These are phyloP conservation scores for Patiria pectinifera DNA, from an alignment of 53 echinoderm and acorn worm species.

Conservation along the genomic window DNA sequence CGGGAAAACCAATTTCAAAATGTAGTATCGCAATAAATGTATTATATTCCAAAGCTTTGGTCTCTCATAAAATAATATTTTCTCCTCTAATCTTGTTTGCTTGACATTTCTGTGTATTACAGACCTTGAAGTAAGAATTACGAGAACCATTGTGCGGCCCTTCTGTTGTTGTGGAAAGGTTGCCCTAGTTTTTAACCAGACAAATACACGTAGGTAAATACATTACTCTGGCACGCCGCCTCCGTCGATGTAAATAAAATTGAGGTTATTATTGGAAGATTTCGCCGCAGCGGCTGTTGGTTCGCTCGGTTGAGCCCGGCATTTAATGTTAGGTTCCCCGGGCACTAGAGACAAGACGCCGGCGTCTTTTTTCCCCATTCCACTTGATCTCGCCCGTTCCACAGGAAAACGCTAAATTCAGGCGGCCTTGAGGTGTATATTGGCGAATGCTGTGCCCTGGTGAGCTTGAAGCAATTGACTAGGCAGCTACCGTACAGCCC, in stretches of 20 bases:
- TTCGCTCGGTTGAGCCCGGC: constrained; percentile 1
- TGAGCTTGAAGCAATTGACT: neutral
- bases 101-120: too few relatives aligned
- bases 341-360: neutral
- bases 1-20: too few relatives aligned
- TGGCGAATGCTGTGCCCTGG: neutral
- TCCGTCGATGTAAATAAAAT: neutral
- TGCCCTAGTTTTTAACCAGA: neutral
- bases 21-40: too few relatives aligned
- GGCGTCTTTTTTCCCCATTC: neutral
- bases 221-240: neutral
- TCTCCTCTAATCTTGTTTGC: too few relatives aligned
- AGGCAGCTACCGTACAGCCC: neutral
- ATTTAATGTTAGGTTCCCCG: neutral
- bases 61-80: too few relatives aligned
- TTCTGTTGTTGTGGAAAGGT: too few relatives aligned
- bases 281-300: neutral
- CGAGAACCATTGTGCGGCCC: too few relatives aligned
- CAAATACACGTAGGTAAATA: neutral
- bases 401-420: neutral
- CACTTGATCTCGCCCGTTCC: constrained; percentile 9
- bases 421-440: constrained; percentile 27
- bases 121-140: too few relatives aligned
- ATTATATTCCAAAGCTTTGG: too few relatives aligned
- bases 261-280: constrained; percentile 3